Base-by-base conservation (phyloP, 1,140 invertebrate genomes). In the Pseudomyrmex pallidus region DNA sequence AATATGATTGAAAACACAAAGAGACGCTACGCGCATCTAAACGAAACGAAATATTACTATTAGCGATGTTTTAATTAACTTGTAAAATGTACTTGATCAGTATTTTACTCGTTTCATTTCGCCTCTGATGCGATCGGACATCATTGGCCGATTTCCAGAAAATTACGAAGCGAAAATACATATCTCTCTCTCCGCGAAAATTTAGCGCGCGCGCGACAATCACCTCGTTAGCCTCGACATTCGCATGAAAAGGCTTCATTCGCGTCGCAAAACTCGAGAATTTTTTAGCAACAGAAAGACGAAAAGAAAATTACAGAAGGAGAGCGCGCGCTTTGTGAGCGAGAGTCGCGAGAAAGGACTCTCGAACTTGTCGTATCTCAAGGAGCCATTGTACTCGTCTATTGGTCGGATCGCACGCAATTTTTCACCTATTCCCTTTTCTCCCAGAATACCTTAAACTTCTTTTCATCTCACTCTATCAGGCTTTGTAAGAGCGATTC, bases 341-440 rank as follows among this genome's bases (percentile, higher is more conserved):
- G 77, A 52, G 59, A 87, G 80, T 85, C 84, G 78, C 77, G 20
- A 15, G 64, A 35, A 35, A 35, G n/a, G 52, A 63, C 50, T 63
- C 56, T 87, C 76, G 63, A 86, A 85, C 84, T 86, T 86, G 56
- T 85, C 85, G 70, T 84, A 70, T 82, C 70, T 86, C 77, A 77
- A 86, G 68, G 64, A 82, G 84, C 76, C 56, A 86, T 86, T 85
- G 70, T 85, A 57, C 22, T 48, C 70, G 64, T 52, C 68, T 85
- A 82, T 87, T 87, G 85, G 76, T 63, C 63, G 56, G 85, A 87
- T 87, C 57, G 76, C 62, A 57, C 70, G 70, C 85, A 73, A 87
- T 87, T 82, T 87, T 87, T 85, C 85, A 86, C 67, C 35, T 80
- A 82, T 12, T 50, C 68, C n/a, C 15, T 61, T 56, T 22, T 17